phyloP scores from a whole-genome alignment of 2,888 invertebrate species.

The Dermolepida albohirtum region DNA sequence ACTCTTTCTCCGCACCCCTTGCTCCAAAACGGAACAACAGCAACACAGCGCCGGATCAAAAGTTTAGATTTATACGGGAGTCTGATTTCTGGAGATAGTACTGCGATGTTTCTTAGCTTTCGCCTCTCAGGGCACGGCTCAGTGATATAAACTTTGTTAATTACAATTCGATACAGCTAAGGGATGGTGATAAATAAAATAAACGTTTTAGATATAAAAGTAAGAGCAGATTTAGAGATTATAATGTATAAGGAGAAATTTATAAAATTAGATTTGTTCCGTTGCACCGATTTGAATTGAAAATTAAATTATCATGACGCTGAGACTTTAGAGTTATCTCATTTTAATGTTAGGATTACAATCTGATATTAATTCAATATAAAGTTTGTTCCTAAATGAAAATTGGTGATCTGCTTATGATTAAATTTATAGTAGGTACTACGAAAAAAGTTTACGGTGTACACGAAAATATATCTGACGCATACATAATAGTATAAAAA shows the following conservation, averaged over 20 bases:
- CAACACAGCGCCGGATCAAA: slow-evolving; percentile 60
- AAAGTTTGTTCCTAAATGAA: no score
- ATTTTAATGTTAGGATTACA: no score
- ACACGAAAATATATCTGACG: no score
- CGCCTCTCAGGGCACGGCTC: slow-evolving; percentile 18
- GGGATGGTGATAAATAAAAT: slow-evolving; percentile 13
- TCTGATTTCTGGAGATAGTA: slow-evolving; percentile 55
- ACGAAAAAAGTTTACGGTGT: no score
- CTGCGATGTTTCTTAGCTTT: slow-evolving; percentile 42
- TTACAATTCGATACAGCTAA: slow-evolving; percentile 47
- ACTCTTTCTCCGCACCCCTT: slow-evolving; percentile 26
- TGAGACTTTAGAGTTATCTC: no score
- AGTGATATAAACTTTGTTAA: slow-evolving; percentile 44
- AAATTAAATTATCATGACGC: no score
- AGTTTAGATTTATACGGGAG: slow-evolving; percentile 57
- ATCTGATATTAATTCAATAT: no score
- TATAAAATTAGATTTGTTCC: slow-evolving; percentile 4
- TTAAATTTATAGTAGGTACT: no score
- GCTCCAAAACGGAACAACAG: slow-evolving; percentile 34
- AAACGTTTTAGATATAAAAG: slow-evolving; percentile 11
- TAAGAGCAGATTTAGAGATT: neutral
- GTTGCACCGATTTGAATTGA: no score
- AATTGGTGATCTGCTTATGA: no score
- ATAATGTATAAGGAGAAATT: slow-evolving; percentile 15
- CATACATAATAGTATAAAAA: no score